Base-by-base conservation (phyloP, 2,113 vertebrate species). In the Stigmatopora nigra region DNA sequence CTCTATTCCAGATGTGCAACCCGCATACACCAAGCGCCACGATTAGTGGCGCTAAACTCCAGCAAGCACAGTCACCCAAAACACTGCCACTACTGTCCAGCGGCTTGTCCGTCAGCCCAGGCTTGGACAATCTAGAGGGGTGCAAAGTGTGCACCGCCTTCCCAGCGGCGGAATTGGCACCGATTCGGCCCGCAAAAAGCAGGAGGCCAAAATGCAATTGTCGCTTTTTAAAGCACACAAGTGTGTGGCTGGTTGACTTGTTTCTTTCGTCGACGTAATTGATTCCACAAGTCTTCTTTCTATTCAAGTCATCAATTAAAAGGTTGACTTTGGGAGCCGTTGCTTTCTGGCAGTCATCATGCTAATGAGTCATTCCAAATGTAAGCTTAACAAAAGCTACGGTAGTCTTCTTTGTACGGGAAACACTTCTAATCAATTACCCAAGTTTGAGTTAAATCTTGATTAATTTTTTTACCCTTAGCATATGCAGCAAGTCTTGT, bases 341-440 rank as follows among this genome's bases (percentile, higher is more conserved):
- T 68, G 75, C 78, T 83, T 79, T 88, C 87, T 90, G 88, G 83
- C 51, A 89, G 76, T 84, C 81, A 89, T 90, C 89, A 88, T 61
- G 58, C 69, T 76, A 55, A 56, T 75, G 80, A 86, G 82, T 78
- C 81, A 85, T 79, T 80, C 63, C 65, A 59, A 76, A 14, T 7
- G 3, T 5, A 16, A 35, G 22, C 13, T 57, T 57, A 31, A 25
- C 22, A 56, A 10, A 15, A 55, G 53, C 14, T 56, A 52, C 51
- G 51, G 17, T n/a, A 8, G 8, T 5, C 20, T 55, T 1, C 5
- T 55, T 55, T 55, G 25, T 25, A 5, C 20, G 20, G 11, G 20
- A 22, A 55, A 22, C 52, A 25, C 0, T 14, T 25, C 52, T 14
- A 25, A 22, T 9, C 52, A 25, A 22, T 13, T 3, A 53, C 17